These are phyloP conservation scores for Limnephilus rhombicus DNA, from an alignment of 2,888 invertebrate species.

Conservation along the genomic window DNA sequence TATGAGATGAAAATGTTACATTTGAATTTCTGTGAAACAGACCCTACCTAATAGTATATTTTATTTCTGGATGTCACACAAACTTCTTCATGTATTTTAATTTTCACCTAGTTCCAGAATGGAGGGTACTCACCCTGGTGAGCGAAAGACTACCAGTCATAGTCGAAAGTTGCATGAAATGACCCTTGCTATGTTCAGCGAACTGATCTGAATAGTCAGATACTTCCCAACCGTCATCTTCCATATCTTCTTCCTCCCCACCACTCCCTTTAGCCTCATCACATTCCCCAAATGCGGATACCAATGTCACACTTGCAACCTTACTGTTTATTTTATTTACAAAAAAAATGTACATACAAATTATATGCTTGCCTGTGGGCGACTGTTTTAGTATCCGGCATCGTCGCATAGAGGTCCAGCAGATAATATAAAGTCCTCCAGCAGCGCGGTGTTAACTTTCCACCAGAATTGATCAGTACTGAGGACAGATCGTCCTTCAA, in stretches of 20 bases:
- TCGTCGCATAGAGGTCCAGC: constrained; percentile 94
- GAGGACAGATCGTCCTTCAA: constrained; percentile 66
- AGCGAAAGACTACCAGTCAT: not conserved
- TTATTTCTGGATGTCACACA: not conserved
- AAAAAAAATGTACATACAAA: constrained; percentile 40
- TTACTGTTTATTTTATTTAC: constrained; percentile 60
- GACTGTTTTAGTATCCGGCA: constrained; percentile 96
- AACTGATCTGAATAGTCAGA: not conserved
- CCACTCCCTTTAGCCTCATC: not conserved
- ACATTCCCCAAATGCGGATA: not conserved
- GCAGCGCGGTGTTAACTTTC: constrained; percentile 84
- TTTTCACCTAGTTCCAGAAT: not conserved
- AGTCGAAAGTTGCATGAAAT: not conserved
- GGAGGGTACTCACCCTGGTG: too few species aligned
- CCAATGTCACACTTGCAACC: not conserved
- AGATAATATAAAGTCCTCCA: constrained; percentile 97
- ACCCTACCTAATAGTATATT: not conserved
- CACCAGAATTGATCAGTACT: constrained; percentile 69
- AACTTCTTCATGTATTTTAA: not conserved
- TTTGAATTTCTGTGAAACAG: too few species aligned
- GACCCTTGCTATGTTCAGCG: not conserved
- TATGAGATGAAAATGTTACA: too few species aligned
- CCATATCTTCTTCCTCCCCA: not conserved
- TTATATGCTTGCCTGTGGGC: constrained; percentile 79
- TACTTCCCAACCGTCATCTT: not conserved